Conservation (phyloP, 2,888 invertebrate species). For the Parnassius smintheus region DNA sequence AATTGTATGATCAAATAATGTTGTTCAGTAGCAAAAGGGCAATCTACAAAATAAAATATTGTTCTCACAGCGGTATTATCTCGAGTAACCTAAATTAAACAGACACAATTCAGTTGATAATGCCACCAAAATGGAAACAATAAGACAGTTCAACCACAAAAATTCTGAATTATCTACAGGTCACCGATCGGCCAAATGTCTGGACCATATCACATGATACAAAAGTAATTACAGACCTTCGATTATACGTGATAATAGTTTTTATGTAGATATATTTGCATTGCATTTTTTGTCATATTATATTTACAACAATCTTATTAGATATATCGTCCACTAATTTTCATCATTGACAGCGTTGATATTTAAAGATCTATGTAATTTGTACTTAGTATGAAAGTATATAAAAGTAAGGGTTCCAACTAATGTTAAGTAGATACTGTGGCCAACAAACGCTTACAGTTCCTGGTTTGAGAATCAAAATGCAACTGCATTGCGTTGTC, state of each 20-base stretch:
- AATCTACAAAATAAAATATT: constrained; percentile 35
- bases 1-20: constrained; percentile 30
- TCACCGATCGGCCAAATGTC: constrained; percentile 48
- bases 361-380: too few species aligned
- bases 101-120: constrained; percentile 59
- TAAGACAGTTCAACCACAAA: constrained; percentile 59
- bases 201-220: constrained; percentile 56
- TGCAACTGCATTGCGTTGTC: too few species aligned
- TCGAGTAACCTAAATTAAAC: constrained; percentile 58
- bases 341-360: too few species aligned
- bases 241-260: constrained; percentile 21
- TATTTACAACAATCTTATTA: too few species aligned
- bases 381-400: too few species aligned
- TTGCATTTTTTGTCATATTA: too few species aligned
- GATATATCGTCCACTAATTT: too few species aligned
- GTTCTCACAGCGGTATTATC: constrained; percentile 49
- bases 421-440: too few species aligned
- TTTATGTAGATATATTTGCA: too few species aligned
- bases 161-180: constrained; percentile 58
- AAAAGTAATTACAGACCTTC: constrained; percentile 29
- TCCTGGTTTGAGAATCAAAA: too few species aligned
- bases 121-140: constrained; percentile 60
- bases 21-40: constrained; percentile 30
- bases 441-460: too few species aligned
- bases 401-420: too few species aligned